Percentiles rank a stretch among this genome's conserved stretches.
Conservation (phyloP, 2,797 vertebrate species). For the Enteromius afrohamiltoni region DNA sequence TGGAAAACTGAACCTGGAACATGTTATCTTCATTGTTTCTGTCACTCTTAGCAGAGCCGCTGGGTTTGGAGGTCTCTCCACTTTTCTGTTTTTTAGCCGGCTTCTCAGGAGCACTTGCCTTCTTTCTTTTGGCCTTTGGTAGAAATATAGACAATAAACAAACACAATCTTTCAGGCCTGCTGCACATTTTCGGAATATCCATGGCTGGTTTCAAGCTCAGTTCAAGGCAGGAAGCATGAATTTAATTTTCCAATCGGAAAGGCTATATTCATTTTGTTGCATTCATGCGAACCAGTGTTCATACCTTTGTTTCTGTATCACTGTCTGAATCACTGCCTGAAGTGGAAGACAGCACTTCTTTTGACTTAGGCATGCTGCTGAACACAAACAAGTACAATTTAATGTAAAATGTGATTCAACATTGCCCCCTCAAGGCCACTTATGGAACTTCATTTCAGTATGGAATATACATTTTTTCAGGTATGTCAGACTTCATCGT, state of each 20-base stretch:
- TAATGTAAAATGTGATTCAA: slow-evolving; percentile 37
- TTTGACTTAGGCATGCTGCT: slow-evolving; percentile 97
- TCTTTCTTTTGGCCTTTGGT: slow-evolving; percentile 91
- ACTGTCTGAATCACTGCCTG: slow-evolving; percentile 93
- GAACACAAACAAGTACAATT: slow-evolving; percentile 37
- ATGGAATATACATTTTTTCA: neutral
- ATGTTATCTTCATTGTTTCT: slow-evolving; percentile 85
- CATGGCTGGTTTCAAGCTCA: neutral
- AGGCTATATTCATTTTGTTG: neutral
- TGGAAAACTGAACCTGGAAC: slow-evolving; percentile 86
- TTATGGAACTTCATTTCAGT: neutral
- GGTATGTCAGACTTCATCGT: no score
- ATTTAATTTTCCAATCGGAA: neutral
- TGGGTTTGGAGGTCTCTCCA: slow-evolving; percentile 90
- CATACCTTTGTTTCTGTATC: slow-evolving; percentile 94
- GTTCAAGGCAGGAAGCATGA: neutral
- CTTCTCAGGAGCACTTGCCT: slow-evolving; percentile 85
- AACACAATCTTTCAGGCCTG: neutral
- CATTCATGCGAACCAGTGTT: neutral
- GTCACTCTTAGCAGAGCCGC: slow-evolving; percentile 86
- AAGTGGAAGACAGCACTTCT: slow-evolving; percentile 93
- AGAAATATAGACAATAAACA: neutral
- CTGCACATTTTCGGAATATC: neutral
- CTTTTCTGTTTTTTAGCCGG: slow-evolving; percentile 91
- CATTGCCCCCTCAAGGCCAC: slow-evolving; percentile 52